phyloP scores from a whole-genome alignment of 2,888 invertebrate genomes.

The Psococerastis gibbosa region DNA sequence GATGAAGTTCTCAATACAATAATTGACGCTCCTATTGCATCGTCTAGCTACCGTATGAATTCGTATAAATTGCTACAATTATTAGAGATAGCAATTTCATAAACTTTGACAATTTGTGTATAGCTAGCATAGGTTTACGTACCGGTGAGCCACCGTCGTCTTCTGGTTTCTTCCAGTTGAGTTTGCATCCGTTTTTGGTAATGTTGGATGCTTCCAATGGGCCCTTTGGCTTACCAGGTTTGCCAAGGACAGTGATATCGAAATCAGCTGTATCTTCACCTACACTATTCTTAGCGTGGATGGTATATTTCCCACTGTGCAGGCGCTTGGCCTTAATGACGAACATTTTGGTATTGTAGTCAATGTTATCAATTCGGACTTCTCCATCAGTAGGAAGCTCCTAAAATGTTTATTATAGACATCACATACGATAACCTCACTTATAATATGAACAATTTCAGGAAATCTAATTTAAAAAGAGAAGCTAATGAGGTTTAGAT shows the following conservation, averaged over 20 bases:
- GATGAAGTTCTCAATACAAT: no score
- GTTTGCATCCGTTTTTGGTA: conserved; percentile 77
- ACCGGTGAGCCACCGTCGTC: conserved; percentile 86
- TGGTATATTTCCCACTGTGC: conserved; percentile 72
- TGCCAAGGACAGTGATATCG: conserved; percentile 62
- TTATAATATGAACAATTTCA: no score
- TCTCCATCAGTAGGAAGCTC: conserved; percentile 24
- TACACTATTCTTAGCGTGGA: conserved; percentile 78
- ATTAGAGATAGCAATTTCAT: no score
- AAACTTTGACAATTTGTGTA: no score
- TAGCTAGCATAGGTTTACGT: no score
- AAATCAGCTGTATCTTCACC: conserved; percentile 85
- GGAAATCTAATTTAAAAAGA: no score
- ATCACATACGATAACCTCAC: no score
- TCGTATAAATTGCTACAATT: no score
- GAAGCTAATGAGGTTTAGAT: no score
- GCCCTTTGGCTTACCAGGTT: conserved; percentile 36
- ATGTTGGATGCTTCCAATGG: conserved; percentile 77
- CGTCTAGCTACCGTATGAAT: no score
- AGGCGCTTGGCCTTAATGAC: conserved; percentile 62
- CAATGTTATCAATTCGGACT: conserved; percentile 59
- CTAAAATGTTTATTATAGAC: no score
- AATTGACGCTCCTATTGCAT: no score
- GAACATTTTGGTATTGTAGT: conserved; percentile 81
- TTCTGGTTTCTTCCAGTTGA: conserved; percentile 84